These are phyloP conservation scores for Mohoua ochrocephala DNA, from an alignment of 2,113 vertebrate genomes.

Conservation along the genomic window DNA sequence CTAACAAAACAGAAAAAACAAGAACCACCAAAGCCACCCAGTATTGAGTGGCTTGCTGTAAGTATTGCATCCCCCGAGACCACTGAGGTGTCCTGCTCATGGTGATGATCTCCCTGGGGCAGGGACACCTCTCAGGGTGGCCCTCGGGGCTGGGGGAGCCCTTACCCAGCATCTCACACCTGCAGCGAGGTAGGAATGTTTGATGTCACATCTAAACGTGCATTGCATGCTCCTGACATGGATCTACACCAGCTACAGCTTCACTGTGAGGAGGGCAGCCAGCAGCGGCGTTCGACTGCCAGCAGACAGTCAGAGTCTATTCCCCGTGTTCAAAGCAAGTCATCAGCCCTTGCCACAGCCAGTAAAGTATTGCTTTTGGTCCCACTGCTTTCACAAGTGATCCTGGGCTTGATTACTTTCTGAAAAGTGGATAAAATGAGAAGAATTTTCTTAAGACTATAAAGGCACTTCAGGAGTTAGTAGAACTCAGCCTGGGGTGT, in stretches of 20 bases:
- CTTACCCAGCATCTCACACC: not conserved
- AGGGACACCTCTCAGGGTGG: not conserved
- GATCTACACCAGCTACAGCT: not conserved
- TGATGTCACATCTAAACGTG: not conserved
- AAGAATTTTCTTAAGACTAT: not conserved
- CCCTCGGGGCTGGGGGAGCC: not conserved
- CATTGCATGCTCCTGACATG: not conserved
- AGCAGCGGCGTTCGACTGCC: not conserved
- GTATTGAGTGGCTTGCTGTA: not conserved
- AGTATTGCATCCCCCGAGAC: no score
- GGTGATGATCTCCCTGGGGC: not conserved
- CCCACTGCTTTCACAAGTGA: not conserved
- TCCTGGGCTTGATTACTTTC: not conserved
- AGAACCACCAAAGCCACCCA: not conserved
- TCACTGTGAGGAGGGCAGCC: not conserved
- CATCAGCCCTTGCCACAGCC: not conserved
- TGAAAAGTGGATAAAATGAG: not conserved
- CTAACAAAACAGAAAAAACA: not conserved
- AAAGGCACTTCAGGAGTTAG: not conserved
- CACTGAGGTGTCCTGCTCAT: not conserved
- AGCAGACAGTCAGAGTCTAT: no score
- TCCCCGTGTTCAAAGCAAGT: not conserved
- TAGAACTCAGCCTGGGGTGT: not conserved
- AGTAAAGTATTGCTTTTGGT: not conserved
- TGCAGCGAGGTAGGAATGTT: not conserved